Evolutionary conservation across 2,113 vertebrate species (phyloP).

Genomic region (Ia io): DNA sequence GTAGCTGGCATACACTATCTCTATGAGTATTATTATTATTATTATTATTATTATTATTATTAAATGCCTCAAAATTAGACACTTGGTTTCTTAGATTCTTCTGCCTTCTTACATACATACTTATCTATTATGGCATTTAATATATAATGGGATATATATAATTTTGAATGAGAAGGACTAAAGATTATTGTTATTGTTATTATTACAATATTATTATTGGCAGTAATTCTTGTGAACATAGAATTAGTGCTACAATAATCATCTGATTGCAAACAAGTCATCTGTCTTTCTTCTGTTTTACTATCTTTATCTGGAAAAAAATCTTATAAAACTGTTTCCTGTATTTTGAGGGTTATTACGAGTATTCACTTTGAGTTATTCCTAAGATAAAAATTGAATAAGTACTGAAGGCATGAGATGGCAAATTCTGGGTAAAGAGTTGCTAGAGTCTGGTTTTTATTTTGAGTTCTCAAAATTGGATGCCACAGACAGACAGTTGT

Average conservation of each 20-base stretch:
- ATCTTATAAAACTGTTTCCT: background rate
- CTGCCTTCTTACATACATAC: background rate
- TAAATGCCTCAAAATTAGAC: background rate
- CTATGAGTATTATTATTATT: background rate
- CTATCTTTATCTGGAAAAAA: slow-evolving; percentile 18
- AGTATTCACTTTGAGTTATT: background rate
- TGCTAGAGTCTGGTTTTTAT: background rate
- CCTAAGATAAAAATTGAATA: background rate
- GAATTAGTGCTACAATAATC: background rate
- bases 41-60: background rate
- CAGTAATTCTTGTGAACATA: background rate
- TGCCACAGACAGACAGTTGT: background rate
- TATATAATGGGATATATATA: background rate
- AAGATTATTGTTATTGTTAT: background rate
- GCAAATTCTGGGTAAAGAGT: background rate
- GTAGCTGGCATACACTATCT: background rate
- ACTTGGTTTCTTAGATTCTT: background rate
- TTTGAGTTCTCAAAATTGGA: background rate
- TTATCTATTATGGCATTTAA: background rate
- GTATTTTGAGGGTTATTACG: background rate
- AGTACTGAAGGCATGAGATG: background rate
- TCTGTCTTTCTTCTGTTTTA: background rate
- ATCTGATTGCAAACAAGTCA: background rate
- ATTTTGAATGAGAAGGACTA: background rate
- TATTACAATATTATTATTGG: background rate